Base-by-base conservation (phyloP, 2,113 vertebrate species). In the Microcebus tavaratra region DNA sequence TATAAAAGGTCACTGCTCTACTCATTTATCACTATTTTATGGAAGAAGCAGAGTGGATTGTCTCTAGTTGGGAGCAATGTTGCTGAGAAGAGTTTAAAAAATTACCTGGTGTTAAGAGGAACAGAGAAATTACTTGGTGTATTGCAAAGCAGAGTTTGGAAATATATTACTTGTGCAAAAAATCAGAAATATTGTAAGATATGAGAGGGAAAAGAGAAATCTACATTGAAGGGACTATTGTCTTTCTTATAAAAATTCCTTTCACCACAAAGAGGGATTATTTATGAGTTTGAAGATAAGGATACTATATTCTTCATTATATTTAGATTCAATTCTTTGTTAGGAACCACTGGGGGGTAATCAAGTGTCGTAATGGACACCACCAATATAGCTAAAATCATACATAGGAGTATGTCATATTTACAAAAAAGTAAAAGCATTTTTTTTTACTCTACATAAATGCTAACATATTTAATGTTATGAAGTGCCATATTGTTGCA, bases 21-120 rank as follows among this genome's bases (percentile, higher is more conserved):
- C 96, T 98, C 97, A 95, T 98, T 98, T 96, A 98, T 98, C 98
- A 98, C 97, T 90, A 90, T 97, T 98, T 98, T 98, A 97, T 97
- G 34, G 95, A 96, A 65, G 93, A 80, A 96, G 65, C 67, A 90
- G 42, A 94, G 96, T 97, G 94, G 94, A 36, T 57, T 94, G 88
- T 97, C 97, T 96, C 97, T 97, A 93, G 86, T 72, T 98, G 96
- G 90, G 88, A 97, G 95, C 97, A 98, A 57, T 92, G 84, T 96
- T 98, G 50, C 96, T 91, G 29, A 96, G 90, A 97, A 97, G 92
- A 97, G 65, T 86, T 97, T 97, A 29, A 93, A 86, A 97, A 98
- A 98, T 93, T 98, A 97, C 89, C 88, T 94, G 15, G 9, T 97
- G 90, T 95, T 97, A 92, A 92, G 80, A 98, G 36, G 34, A 94